Conservation (phyloP, 1,140 invertebrate genomes). For the Drosophila rufa region DNA sequence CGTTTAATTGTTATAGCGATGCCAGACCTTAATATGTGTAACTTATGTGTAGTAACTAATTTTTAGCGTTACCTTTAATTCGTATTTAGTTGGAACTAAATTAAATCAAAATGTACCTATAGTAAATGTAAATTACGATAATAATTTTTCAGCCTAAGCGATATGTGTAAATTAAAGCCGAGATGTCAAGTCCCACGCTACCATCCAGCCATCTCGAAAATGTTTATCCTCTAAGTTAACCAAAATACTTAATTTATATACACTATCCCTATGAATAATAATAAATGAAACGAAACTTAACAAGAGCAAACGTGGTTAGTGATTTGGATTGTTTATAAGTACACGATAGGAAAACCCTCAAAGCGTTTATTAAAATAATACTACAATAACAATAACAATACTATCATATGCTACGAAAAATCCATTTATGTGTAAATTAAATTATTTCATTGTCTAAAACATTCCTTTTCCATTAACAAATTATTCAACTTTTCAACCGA, state of each 20-base stretch:
- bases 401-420: slow-evolving; percentile 47
- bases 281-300: slow-evolving; percentile 53
- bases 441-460: slow-evolving; percentile 53
- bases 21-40: slow-evolving; percentile 30
- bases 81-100: slow-evolving; percentile 68
- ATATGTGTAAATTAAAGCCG: slow-evolving; percentile 38
- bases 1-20: slow-evolving; percentile 25
- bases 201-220: slow-evolving; percentile 4
- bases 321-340: slow-evolving; percentile 81
- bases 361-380: slow-evolving; percentile 23
- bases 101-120: slow-evolving; percentile 78
- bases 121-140: slow-evolving; percentile 83
- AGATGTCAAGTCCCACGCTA: not conserved
- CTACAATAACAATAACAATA: slow-evolving; percentile 27
- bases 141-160: slow-evolving; percentile 73
- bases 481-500: slow-evolving; percentile 31
- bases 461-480: slow-evolving; percentile 16
- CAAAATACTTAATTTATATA: slow-evolving; percentile 24
- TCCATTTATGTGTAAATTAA: slow-evolving; percentile 25
- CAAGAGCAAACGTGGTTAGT: slow-evolving; percentile 82
- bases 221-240: slow-evolving; percentile 30
- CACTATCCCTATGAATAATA: slow-evolving; percentile 41
- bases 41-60: slow-evolving; percentile 25
- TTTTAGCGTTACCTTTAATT: slow-evolving; percentile 52
- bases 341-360: slow-evolving; percentile 54